phyloP scores from a whole-genome alignment of 2,113 vertebrate species.

The Myxocyprinus asiaticus region DNA sequence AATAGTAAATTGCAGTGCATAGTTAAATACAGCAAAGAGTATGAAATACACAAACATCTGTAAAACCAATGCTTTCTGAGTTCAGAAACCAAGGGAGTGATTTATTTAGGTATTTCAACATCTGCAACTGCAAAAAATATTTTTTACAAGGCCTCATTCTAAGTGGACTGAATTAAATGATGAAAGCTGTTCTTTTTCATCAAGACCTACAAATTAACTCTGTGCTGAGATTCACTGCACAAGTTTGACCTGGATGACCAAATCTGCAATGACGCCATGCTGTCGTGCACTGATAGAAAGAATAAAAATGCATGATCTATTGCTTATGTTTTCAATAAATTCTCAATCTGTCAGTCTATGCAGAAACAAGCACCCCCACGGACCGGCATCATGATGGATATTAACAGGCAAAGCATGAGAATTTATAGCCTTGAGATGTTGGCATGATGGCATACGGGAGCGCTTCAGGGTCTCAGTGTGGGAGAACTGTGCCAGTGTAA shows the following conservation, averaged over 20 bases:
- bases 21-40: too few species aligned
- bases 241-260: not conserved
- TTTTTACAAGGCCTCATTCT: not conserved
- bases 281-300: not conserved
- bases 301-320: not conserved
- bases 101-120: slow-evolving; percentile 5
- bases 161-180: not conserved
- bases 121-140: not conserved
- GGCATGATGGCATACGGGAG: slow-evolving; percentile 4
- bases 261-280: not conserved
- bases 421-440: slow-evolving; percentile 26
- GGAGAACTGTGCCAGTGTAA: not conserved
- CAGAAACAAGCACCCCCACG: not conserved
- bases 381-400: not conserved
- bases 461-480: not conserved
- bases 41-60: not conserved
- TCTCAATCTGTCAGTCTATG: not conserved
- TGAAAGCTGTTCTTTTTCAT: too few species aligned
- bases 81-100: not conserved
- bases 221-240: not conserved
- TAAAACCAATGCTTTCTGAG: not conserved
- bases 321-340: not conserved
- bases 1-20: too few species aligned
- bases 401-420: not conserved
- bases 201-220: too few species aligned